Evolutionary conservation across 2,888 invertebrate species (phyloP).

Genomic region (Octodonta nipae): DNA sequence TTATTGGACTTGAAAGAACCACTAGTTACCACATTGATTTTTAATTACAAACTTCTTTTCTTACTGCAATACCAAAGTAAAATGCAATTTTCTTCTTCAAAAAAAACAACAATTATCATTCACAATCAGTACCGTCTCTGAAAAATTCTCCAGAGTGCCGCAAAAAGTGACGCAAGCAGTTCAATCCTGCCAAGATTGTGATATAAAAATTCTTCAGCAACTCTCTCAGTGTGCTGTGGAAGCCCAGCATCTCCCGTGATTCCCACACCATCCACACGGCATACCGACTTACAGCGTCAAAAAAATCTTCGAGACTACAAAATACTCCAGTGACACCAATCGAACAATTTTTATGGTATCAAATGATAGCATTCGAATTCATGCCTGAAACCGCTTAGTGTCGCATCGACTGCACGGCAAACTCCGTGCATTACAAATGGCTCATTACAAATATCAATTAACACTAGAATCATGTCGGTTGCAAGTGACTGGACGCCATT

Average conservation of each 20-base stretch:
- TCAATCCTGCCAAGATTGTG: neutral
- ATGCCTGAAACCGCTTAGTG: slow-evolving; percentile 10
- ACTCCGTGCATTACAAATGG: slow-evolving; percentile 13
- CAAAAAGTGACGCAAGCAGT: neutral
- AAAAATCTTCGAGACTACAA: slow-evolving; percentile 9
- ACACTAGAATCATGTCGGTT: slow-evolving; percentile 16
- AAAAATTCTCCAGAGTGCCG: no score
- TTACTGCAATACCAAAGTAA: no score
- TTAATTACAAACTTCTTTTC: no score
- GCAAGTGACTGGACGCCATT: slow-evolving; percentile 17
- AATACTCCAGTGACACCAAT: slow-evolving; percentile 10
- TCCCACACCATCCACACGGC: slow-evolving; percentile 10
- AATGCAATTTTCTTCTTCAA: no score
- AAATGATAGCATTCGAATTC: slow-evolving; percentile 14
- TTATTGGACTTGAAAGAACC: no score
- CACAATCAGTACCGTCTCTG: no score
- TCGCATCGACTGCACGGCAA: slow-evolving; percentile 9
- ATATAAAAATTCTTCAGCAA: no score
- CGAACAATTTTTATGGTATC: slow-evolving; percentile 8
- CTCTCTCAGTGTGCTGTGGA: neutral
- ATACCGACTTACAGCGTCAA: slow-evolving; percentile 10
- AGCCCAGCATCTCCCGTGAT: neutral
- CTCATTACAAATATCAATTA: slow-evolving; percentile 17
- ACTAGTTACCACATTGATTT: no score
- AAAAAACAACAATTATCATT: no score